Evolutionary conservation across 1,140 invertebrate genomes (phyloP).

Genomic region (Trissolcus basalis): DNA sequence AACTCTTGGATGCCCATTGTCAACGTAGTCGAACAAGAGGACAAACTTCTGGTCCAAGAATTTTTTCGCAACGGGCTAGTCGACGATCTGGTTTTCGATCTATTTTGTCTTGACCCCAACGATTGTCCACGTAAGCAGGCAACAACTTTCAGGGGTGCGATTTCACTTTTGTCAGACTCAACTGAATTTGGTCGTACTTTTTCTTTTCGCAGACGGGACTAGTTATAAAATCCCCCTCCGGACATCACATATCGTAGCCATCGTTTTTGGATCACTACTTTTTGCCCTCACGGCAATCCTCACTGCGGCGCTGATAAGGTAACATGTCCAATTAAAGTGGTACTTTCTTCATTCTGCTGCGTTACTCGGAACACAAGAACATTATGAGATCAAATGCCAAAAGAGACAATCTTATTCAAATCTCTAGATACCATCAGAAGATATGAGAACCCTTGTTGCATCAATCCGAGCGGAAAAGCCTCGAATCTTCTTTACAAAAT

Average conservation of each 20-base stretch:
- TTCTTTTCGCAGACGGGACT: too few relatives aligned
- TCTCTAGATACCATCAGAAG: slow-evolving; percentile 11
- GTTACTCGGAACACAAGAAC: too few relatives aligned
- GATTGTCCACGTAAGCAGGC: slow-evolving; percentile 61
- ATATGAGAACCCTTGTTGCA: slow-evolving; percentile 16
- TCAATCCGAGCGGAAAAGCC: slow-evolving; percentile 26
- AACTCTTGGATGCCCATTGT: slow-evolving; percentile 69
- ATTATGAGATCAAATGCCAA: neutral
- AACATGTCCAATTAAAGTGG: slow-evolving; percentile 8
- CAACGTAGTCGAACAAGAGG: slow-evolving; percentile 61
- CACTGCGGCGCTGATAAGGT: slow-evolving; percentile 66
- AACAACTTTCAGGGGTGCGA: too few relatives aligned
- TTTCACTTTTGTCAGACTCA: too few relatives aligned
- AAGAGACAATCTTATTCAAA: slow-evolving; percentile 25
- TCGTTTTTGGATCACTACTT: slow-evolving; percentile 68
- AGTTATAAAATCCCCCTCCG: slow-evolving; percentile 61
- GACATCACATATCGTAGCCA: slow-evolving; percentile 70
- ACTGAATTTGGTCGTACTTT: too few relatives aligned
- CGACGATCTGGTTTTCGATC: slow-evolving; percentile 63
- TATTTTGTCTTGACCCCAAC: slow-evolving; percentile 64
- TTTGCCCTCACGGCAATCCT: slow-evolving; percentile 65
- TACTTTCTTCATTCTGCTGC: neutral
- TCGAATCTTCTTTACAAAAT: slow-evolving; percentile 20
- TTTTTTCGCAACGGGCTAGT: slow-evolving; percentile 61
- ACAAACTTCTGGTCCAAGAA: slow-evolving; percentile 63